A percentile compares a stretch with the other conserved stretches of the same genome.
Evolutionary conservation across 2,797 vertebrate genomes (phyloP).

Genomic region (Anabacerthia variegaticeps): DNA sequence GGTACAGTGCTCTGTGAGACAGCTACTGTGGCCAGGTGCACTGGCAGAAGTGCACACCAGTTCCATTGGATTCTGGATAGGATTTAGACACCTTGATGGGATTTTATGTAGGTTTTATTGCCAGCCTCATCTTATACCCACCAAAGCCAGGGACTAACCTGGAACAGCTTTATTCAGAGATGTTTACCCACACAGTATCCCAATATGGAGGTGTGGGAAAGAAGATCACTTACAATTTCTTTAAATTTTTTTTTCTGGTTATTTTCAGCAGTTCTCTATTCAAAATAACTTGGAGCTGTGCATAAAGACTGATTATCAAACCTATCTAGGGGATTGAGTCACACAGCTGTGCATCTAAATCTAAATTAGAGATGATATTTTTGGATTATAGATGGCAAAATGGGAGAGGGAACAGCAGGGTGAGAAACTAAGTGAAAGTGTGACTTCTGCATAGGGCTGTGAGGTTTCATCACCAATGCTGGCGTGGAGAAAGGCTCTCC

Average conservation of each 20-base stretch:
- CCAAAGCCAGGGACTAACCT: neutral
- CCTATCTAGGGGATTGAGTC: conserved; percentile 13
- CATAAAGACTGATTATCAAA: conserved; percentile 31
- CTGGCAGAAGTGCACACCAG: rapidly evolving
- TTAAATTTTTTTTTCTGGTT: neutral
- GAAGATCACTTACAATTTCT: neutral
- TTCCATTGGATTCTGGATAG: neutral
- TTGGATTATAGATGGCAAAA: neutral
- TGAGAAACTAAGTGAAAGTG: neutral
- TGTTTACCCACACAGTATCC: neutral
- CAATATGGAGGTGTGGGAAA: neutral
- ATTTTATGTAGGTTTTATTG: neutral
- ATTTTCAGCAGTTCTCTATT: conserved; percentile 29
- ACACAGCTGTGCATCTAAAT: conserved; percentile 31
- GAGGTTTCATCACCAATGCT: neutral
- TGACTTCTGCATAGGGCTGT: neutral
- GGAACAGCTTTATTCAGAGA: conserved; percentile 2
- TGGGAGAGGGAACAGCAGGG: neutral
- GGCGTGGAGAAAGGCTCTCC: neutral
- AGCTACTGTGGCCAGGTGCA: neutral
- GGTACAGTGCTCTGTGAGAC: neutral
- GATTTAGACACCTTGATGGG: neutral
- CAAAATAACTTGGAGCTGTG: conserved; percentile 29
- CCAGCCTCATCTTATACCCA: neutral
- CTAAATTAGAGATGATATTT: neutral